Evolutionary conservation across 2,888 invertebrate genomes (phyloP).

Genomic region (Augochlorella aurata): DNA sequence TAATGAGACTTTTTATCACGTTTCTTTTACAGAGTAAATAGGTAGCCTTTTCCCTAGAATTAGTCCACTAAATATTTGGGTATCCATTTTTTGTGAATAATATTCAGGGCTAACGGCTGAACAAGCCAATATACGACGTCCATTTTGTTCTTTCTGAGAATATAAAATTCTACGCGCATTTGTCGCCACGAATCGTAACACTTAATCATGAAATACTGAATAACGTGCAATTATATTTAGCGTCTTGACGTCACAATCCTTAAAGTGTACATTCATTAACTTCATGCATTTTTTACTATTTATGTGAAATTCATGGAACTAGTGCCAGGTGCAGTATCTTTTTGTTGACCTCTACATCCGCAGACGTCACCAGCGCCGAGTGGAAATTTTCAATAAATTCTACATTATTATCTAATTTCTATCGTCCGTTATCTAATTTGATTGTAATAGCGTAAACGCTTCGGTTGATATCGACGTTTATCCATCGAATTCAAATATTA

Average conservation of each 20-base stretch:
- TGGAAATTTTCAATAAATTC: background rate
- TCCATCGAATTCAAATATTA: too few species aligned
- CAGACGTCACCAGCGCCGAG: background rate
- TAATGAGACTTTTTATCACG: too few species aligned
- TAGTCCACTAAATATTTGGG: too few species aligned
- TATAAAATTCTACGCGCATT: background rate
- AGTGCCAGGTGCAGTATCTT: background rate
- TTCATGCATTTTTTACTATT: background rate
- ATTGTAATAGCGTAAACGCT: too few species aligned
- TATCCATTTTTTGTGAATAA: too few species aligned
- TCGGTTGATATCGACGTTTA: too few species aligned
- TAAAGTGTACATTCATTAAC: constrained; percentile 1
- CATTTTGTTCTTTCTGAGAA: background rate
- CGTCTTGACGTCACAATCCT: background rate
- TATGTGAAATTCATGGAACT: background rate
- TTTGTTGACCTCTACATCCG: background rate
- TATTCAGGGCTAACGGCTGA: too few species aligned
- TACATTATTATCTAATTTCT: background rate
- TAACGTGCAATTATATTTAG: background rate
- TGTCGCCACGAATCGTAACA: background rate
- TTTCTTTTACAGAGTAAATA: too few species aligned
- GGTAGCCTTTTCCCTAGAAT: too few species aligned
- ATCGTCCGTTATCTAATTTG: background rate
- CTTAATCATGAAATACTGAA: background rate
- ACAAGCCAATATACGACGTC: too few species aligned